Percentiles rank a stretch among this genome's conserved stretches.
phyloP scores from a whole-genome alignment of 2,797 vertebrate species.

The Enteromius viviparus region DNA sequence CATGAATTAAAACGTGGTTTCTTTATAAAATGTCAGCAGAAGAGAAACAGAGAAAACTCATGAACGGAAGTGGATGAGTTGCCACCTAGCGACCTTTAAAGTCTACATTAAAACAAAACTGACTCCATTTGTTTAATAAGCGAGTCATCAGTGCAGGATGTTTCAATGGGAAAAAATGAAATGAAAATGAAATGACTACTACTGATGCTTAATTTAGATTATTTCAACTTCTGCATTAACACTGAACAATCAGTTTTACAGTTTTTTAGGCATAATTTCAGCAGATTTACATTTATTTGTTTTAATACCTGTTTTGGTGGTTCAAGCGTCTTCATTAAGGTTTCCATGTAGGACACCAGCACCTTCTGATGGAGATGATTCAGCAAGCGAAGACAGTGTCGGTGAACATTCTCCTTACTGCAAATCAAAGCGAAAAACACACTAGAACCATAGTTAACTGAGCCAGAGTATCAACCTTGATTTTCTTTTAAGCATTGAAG shows the following conservation, averaged over 20 bases:
- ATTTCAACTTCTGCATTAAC: background rate
- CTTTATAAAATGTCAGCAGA: background rate
- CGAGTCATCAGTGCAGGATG: background rate
- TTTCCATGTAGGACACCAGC: constrained; percentile 83
- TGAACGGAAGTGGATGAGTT: background rate
- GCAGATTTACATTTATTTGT: background rate
- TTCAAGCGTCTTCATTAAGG: constrained; percentile 89
- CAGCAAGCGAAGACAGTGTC: constrained; percentile 88
- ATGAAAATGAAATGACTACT: background rate
- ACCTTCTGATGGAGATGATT: constrained; percentile 95
- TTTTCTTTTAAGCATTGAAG: background rate
- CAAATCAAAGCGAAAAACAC: constrained; percentile 30
- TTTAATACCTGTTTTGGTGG: constrained; percentile 89
- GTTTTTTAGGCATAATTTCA: background rate
- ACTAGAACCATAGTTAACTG: background rate
- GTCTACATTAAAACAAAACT: background rate
- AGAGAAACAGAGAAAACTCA: background rate
- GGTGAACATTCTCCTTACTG: constrained; percentile 98
- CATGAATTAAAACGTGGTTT: background rate
- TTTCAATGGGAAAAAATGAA: background rate
- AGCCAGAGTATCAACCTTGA: background rate
- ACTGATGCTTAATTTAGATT: background rate
- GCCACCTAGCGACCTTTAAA: constrained; percentile 2
- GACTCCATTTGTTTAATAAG: background rate
- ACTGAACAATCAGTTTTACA: background rate